Evolutionary conservation across 2,113 vertebrate species (phyloP).

Genomic region (Phocoena sinus): DNA sequence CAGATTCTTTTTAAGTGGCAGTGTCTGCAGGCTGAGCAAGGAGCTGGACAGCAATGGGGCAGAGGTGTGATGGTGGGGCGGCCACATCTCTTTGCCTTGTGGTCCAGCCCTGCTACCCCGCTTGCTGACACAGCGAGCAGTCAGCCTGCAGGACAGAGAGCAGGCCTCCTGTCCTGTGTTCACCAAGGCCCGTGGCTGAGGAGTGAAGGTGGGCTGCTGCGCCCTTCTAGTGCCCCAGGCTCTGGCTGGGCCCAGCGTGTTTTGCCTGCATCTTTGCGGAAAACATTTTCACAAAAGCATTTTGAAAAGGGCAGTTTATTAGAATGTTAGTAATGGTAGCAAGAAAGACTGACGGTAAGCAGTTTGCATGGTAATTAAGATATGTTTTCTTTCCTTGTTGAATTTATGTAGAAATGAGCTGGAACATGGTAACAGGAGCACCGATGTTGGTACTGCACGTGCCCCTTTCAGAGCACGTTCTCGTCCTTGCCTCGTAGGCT

Average conservation of each 20-base stretch:
- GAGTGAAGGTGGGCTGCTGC: background rate
- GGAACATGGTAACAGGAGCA: fast-evolving
- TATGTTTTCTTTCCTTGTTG: background rate
- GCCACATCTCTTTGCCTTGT: too few relatives aligned
- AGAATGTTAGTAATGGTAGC: background rate
- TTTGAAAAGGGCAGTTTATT: background rate
- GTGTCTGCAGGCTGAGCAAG: too few relatives aligned
- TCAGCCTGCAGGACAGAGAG: background rate
- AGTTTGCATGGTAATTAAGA: too few relatives aligned
- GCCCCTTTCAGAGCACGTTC: too few relatives aligned
- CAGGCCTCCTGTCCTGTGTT: background rate
- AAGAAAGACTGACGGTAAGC: background rate
- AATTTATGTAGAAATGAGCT: background rate
- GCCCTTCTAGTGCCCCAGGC: too few relatives aligned
- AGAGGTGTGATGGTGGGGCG: too few relatives aligned
- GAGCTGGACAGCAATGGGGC: too few relatives aligned
- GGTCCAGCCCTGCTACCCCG: background rate
- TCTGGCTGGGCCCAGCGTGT: background rate
- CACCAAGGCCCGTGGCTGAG: background rate
- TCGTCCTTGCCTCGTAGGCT: background rate
- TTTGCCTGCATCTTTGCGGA: background rate
- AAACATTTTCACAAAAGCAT: background rate
- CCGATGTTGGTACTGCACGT: background rate
- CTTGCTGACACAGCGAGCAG: background rate
- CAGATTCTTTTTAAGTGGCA: too few relatives aligned